Percentiles rank a stretch among this genome's conserved stretches.
Conservation (phyloP, 2,888 invertebrate genomes). For the Leptinotarsa rubiginosa region DNA sequence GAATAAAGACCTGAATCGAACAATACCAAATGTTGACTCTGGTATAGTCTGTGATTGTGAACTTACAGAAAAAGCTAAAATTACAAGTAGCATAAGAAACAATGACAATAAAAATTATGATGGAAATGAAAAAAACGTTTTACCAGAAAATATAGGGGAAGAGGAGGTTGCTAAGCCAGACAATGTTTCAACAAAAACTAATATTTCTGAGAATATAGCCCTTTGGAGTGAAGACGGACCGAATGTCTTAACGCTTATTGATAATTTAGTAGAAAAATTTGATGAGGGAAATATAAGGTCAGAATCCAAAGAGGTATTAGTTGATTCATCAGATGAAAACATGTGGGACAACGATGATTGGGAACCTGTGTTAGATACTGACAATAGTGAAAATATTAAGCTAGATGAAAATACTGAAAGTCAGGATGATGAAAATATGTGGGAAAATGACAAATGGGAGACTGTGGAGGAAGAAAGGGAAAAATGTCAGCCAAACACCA, state of each 20-base stretch:
- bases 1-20: neutral
- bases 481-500: slow-evolving; percentile 12
- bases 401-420: slow-evolving; percentile 42
- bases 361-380: slow-evolving; percentile 27
- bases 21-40: slow-evolving; percentile 1
- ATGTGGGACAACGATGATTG: slow-evolving; percentile 69
- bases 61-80: neutral
- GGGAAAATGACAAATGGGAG: slow-evolving; percentile 68
- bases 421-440: slow-evolving; percentile 61
- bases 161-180: neutral
- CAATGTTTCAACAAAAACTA: neutral
- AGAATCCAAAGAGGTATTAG: slow-evolving; percentile 6
- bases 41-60: slow-evolving; percentile 3
- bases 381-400: neutral
- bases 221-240: neutral
- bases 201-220: neutral
- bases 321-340: slow-evolving; percentile 29
- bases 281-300: neutral
- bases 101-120: neutral
- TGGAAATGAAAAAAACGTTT: neutral
- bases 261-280: slow-evolving; percentile 5
- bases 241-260: neutral
- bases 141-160: neutral
- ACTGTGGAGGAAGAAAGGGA: slow-evolving; percentile 58
- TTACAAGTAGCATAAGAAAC: neutral